Base-by-base conservation (phyloP, 2,113 vertebrate genomes). In the Columba janthina region DNA sequence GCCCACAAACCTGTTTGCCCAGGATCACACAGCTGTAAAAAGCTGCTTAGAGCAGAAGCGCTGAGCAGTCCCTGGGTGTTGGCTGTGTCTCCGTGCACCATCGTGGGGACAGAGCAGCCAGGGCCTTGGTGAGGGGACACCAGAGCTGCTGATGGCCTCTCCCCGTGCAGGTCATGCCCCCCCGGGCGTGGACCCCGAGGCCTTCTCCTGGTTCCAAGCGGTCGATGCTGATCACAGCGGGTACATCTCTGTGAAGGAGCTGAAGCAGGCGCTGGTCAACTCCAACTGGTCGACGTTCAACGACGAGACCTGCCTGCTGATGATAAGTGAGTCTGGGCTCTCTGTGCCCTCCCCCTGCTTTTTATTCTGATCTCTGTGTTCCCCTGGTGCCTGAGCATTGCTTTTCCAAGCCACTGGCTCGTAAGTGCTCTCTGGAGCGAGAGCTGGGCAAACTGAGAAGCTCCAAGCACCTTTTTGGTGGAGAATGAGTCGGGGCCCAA, bases 221-320 rank as follows among this genome's bases (percentile, higher is more conserved):
- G 99, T 99, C 8, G 99, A 99, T 64, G 76, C 97, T 0, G 99
- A 99, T 95, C 98, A 42, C 96, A 99, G 99, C 7, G 99, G 99
- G 72, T 99, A 94, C 96, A 99, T 99, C 97, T 98, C 98, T 9
- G 82, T 97, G 28, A 99, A 98, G 95, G 99, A 99, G 97, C 98
- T 99, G 75, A 99, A 99, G 87, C 99, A 99, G 96, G 99, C 99
- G 0, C 98, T 99, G 14, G 97, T 99, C 95, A 99, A 99, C 97
- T 98, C 98, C 96, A 99, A 99, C 98, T 99, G 98, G 98, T 98
- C 99, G 1, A 60, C 98, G 2, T 99, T 99, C 97, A 99, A 98
- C 8, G 99, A 99, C 0, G 99, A 99, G 96, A 99, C 99, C 6
- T 99, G 99, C 92, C 96, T 98, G 73, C 98, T 99, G 98, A 99